Conservation (phyloP, 2,888 invertebrate genomes). For the Arctia plantaginis region DNA sequence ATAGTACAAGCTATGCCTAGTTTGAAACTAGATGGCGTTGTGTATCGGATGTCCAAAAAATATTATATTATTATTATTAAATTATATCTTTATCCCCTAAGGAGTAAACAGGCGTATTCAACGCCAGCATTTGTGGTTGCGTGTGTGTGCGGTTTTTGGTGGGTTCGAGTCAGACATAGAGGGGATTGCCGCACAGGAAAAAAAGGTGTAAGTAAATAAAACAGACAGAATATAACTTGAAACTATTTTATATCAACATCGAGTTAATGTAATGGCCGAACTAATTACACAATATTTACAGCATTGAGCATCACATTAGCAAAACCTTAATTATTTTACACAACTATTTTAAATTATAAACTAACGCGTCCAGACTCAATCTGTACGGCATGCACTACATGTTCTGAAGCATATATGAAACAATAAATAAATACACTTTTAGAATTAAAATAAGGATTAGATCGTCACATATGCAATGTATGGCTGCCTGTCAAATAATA, state of each 20-base stretch:
- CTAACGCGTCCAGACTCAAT: neutral
- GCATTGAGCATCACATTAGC: slow-evolving; percentile 76
- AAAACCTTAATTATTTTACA: slow-evolving; percentile 47
- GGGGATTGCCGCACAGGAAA: too few relatives aligned
- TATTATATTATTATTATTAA: too few relatives aligned
- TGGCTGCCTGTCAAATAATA: neutral
- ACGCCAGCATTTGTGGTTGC: too few relatives aligned
- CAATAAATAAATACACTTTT: neutral
- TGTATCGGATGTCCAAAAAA: too few relatives aligned
- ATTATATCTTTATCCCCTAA: too few relatives aligned
- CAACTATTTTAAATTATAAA: slow-evolving; percentile 7
- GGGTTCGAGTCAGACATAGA: too few relatives aligned
- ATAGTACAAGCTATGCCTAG: too few relatives aligned
- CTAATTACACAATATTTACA: slow-evolving; percentile 74
- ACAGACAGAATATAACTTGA: slow-evolving; percentile 72
- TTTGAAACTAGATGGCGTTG: too few relatives aligned
- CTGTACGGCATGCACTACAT: slow-evolving; percentile 9
- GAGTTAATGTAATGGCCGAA: slow-evolving; percentile 68
- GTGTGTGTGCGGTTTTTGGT: too few relatives aligned
- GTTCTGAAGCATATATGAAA: neutral
- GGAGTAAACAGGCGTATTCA: too few relatives aligned
- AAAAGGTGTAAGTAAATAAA: slow-evolving; percentile 62
- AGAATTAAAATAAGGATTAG: neutral
- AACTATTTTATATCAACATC: slow-evolving; percentile 85
- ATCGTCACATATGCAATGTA: neutral